Percentiles rank a stretch among this genome's conserved stretches.
phyloP scores from a whole-genome alignment of 1,140 invertebrate species.

The Drosophila bocki region DNA sequence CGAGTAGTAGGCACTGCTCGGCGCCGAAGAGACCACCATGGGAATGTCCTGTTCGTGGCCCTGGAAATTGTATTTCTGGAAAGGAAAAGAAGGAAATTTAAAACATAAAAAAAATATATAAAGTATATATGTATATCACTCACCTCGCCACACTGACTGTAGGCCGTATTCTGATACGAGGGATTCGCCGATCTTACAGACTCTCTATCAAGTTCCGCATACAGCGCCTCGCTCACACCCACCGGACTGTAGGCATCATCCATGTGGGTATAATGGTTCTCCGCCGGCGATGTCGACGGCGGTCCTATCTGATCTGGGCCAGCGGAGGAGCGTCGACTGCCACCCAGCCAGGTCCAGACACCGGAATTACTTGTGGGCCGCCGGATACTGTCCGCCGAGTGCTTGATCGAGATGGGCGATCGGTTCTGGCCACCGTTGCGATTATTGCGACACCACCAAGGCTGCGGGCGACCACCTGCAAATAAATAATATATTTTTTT shows the following conservation, averaged over 20 bases:
- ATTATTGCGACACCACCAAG: conserved; percentile 85
- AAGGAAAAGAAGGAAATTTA: not conserved
- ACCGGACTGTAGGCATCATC: conserved; percentile 87
- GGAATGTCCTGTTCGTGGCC: conserved; percentile 88
- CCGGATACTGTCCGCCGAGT: conserved; percentile 84
- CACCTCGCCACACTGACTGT: conserved; percentile 87
- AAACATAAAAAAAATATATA: not conserved
- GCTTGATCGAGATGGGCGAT: conserved; percentile 81
- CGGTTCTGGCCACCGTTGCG: conserved; percentile 77
- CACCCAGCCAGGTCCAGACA: conserved; percentile 89
- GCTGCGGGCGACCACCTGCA: conserved; percentile 80
- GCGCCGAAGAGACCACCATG: conserved; percentile 88
- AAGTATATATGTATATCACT: conserved; percentile 5
- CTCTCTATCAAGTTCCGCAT: conserved; percentile 88
- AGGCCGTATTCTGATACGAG: conserved; percentile 90
- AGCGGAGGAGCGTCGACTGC: conserved; percentile 86
- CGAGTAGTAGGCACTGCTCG: conserved; percentile 90
- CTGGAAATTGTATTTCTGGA: conserved; percentile 83
- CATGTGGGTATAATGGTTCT: conserved; percentile 91
- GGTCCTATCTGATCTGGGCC: conserved; percentile 85
- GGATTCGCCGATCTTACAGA: conserved; percentile 86
- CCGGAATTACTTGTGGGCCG: conserved; percentile 87
- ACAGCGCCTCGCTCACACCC: conserved; percentile 87
- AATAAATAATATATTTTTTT: not conserved
- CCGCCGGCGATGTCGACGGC: conserved; percentile 86